Conservation (phyloP, 2,797 vertebrate genomes). For the Ctenochaetus hawaiiensis region DNA sequence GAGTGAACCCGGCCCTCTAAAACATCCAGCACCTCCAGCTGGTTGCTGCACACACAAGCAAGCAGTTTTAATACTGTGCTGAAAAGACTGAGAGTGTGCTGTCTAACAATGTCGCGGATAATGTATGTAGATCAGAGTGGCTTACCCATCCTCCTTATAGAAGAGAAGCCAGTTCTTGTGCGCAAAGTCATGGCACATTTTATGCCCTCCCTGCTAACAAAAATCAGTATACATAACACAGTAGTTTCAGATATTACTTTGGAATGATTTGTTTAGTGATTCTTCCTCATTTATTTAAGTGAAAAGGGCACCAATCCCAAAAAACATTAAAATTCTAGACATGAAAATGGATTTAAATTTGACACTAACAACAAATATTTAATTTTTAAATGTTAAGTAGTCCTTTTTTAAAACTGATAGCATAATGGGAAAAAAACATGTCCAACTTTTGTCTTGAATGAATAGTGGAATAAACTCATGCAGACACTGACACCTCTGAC, state of each 20-base stretch:
- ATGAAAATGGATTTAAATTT: not conserved
- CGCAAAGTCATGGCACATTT: conserved; percentile 96
- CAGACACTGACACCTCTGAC: conserved; percentile 74
- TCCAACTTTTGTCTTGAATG: not conserved
- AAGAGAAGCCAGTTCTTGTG: conserved; percentile 98
- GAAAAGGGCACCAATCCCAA: not conserved
- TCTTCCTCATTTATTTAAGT: not conserved
- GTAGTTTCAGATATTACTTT: not conserved
- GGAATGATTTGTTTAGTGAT: not conserved
- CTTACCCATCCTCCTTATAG: conserved; percentile 93
- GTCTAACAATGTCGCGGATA: not conserved
- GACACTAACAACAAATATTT: not conserved
- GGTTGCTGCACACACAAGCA: conserved; percentile 81
- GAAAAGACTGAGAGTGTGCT: not conserved
- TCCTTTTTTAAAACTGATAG: not conserved
- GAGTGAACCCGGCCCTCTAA: conserved; percentile 91
- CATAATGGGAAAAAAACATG: not conserved
- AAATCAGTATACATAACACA: not conserved
- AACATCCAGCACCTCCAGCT: conserved; percentile 92
- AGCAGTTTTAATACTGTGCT: not conserved
- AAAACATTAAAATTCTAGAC: not conserved
- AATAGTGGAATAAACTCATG: not conserved
- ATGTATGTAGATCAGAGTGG: not conserved
- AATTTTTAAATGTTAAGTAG: not conserved
- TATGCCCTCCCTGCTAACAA: conserved; percentile 81